Percentiles rank a stretch among this genome's conserved stretches.
Evolutionary conservation across 2,888 invertebrate species (phyloP).

Genomic region (Bedellia somnulentella): DNA sequence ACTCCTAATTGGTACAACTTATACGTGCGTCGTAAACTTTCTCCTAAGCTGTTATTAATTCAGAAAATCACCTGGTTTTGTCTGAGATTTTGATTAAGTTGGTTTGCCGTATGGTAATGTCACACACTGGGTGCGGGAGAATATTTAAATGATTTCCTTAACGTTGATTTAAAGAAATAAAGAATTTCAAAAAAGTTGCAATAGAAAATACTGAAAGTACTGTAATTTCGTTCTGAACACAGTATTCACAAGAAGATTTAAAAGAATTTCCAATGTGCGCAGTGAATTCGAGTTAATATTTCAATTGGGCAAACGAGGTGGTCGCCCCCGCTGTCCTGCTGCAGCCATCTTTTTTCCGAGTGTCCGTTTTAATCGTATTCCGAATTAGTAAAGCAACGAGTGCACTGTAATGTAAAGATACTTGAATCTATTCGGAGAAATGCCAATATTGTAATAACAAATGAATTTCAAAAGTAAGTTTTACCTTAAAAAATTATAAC

Average conservation of each 20-base stretch:
- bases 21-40: slow-evolving; percentile 44
- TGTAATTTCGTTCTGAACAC: too few relatives aligned
- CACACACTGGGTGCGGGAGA: too few relatives aligned
- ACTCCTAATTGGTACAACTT: slow-evolving; percentile 50
- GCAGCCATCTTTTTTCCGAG: slow-evolving; percentile 21
- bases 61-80: slow-evolving; percentile 26
- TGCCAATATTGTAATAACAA: too few relatives aligned
- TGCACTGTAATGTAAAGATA: slow-evolving; percentile 31
- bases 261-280: slow-evolving; percentile 32
- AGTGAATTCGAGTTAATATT: slow-evolving; percentile 29
- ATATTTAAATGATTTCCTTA: too few relatives aligned
- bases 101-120: too few relatives aligned
- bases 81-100: slow-evolving; percentile 10
- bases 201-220: too few relatives aligned
- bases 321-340: slow-evolving; percentile 18
- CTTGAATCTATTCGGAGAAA: too few relatives aligned
- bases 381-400: slow-evolving; percentile 44
- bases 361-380: slow-evolving; percentile 27
- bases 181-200: too few relatives aligned
- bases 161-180: too few relatives aligned
- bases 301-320: slow-evolving; percentile 27
- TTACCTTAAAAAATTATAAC: too few relatives aligned
- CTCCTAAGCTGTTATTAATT: slow-evolving; percentile 32
- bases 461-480: too few relatives aligned
- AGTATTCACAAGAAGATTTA: too few relatives aligned